Base-by-base conservation (phyloP, 2,797 vertebrate genomes). In the Amblyraja radiata region DNA sequence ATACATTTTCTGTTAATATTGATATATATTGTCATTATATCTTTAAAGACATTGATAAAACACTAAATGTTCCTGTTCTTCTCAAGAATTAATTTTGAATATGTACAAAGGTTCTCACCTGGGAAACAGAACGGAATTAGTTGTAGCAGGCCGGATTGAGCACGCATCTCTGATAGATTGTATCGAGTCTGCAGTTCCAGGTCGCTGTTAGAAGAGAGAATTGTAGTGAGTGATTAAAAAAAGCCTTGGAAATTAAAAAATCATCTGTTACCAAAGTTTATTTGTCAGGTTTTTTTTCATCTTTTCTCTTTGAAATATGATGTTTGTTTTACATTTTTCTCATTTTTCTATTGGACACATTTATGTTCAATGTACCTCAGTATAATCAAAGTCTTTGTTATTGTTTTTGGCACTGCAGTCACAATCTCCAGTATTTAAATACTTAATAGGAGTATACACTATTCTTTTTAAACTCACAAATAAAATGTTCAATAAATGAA, bases 141-240 rank as follows among this genome's bases (percentile, higher is more conserved):
- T 93, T 36, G 95, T 94, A 25, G 77, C 93, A 32, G 95, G 94
- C 8, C 94, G 94, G 68, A 94, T 93, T 71, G 93, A 68, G 14
- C 71, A 54, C 36, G 84, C 94, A 9, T 95, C 94, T 94, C 93
- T 94, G 93, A 79, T 94, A 9, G 96, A 97, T 73, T 96, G 92
- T 91, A 97, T 94, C 0, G 97, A 97, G 93, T 95, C 95, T 71
- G 95, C 96, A 25, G 96, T 97, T 76, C 95, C 96, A 16, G 96
- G 96, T 94, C 97, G 97, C 97, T 98, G 93, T 76, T 92, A 14
- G 25, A 39, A 76, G 71, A 92, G 71, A 73, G 25, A 92, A 54
- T 13, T 73, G 68, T 58, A 92, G 46, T 58, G 25, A n/a, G 58
- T 76, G 13, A 4, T 46, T 46, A 13, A 32, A 28, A 39, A 25